Evolutionary conservation across 2,888 invertebrate genomes (phyloP), one percentile per base, ranked within the genome.

Genomic region (Mesochorus sp.): DNA sequence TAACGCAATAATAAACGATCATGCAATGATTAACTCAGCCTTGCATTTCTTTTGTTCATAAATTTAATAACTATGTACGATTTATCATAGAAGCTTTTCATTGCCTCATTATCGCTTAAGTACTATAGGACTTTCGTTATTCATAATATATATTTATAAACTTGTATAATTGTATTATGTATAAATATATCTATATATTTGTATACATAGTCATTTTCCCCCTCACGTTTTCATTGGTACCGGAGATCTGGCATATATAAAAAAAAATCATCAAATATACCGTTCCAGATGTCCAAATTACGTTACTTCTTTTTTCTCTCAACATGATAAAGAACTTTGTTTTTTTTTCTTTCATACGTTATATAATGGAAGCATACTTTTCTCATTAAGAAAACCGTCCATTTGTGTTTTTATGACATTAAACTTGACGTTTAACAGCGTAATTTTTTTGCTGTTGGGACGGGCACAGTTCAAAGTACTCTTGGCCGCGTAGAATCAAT

Each of bases 301-400:
- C 66, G 74, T 75, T 53, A n/a, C n/a, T n/a, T n/a, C n/a, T 37
- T n/a, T 57, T 37, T 61, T 42, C 17, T 34, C 26, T 14, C 26
- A 24, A 42, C 2, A 28, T 28, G 39, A 34, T 34, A 44, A n/a
- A 53, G 51, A 71, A 62, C 17, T 26, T 10, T 24, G 59, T 12
- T 26, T 44, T 31, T 47, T 42, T 28, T 17, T 17, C 12, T 21
- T 42, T 42, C 37, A 64, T 77, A 68, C 44, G 26, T 26, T 53
- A 31, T 53, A 61, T 62, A 67, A 72, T 87, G 88, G 87, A 89
- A 89, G 87, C 85, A 87, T 87, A 57, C 82, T 87, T 87, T 87
- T 88, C 87, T 88, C 86, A 74, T 76, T 31, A 81, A 85, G 85
- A 85, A 85, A 89, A 86, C 85, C 85, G 85, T 88, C 82, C 83